Evolutionary conservation across 2,888 invertebrate species (phyloP).

Genomic region (Drosophila cognata): DNA sequence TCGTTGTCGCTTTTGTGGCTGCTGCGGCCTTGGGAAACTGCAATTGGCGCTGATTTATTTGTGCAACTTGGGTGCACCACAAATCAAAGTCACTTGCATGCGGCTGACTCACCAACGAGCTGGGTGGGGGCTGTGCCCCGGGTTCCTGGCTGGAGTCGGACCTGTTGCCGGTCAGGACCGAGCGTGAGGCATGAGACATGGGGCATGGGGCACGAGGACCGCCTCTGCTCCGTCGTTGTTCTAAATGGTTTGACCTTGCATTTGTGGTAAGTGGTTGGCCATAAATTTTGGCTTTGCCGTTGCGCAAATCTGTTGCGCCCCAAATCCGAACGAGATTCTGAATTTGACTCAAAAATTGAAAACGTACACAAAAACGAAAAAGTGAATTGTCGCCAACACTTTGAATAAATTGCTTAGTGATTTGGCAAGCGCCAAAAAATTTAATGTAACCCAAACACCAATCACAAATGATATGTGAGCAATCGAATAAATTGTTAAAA

Average conservation of each 20-base stretch:
- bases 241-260: slow-evolving; percentile 77
- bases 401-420: slow-evolving; percentile 66
- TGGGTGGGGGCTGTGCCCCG: slow-evolving; percentile 21
- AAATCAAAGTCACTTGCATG: slow-evolving; percentile 72
- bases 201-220: slow-evolving; percentile 1
- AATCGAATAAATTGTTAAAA: slow-evolving; percentile 26
- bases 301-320: slow-evolving; percentile 63
- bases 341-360: slow-evolving; percentile 50
- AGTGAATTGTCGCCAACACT: slow-evolving; percentile 76
- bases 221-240: slow-evolving; percentile 41
- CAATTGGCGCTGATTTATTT: slow-evolving; percentile 71
- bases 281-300: slow-evolving; percentile 69
- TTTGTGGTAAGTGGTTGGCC: slow-evolving; percentile 62
- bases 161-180: slow-evolving; percentile 25
- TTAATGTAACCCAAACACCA: slow-evolving; percentile 33
- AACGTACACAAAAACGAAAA: slow-evolving; percentile 44
- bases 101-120: slow-evolving; percentile 60
- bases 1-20: slow-evolving; percentile 33
- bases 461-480: slow-evolving; percentile 45
- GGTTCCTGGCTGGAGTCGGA: slow-evolving; percentile 36
- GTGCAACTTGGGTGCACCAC: slow-evolving; percentile 55
- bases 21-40: slow-evolving; percentile 72
- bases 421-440: slow-evolving; percentile 62
- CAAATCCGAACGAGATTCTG: slow-evolving; percentile 36
- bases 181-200: background rate